Percentiles rank a stretch among this genome's conserved stretches.
Conservation (phyloP, 2,888 invertebrate species). For the Conchocele bisecta region DNA sequence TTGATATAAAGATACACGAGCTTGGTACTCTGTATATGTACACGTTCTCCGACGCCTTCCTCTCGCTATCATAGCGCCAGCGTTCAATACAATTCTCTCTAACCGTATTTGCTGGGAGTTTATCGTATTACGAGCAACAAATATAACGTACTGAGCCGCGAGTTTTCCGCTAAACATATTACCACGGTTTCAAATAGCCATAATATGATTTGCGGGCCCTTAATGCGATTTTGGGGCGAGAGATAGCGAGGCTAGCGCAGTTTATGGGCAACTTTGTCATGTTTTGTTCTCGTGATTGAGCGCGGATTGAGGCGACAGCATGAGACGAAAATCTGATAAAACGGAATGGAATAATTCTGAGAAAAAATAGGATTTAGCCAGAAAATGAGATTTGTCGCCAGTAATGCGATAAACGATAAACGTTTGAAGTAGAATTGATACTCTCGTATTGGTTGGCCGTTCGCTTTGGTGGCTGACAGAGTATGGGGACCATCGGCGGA, state of each 20-base stretch:
- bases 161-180: constrained; percentile 53
- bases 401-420: no score
- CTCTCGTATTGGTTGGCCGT: no score
- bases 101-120: constrained; percentile 31
- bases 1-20: no score
- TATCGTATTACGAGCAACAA: constrained; percentile 43
- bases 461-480: no score
- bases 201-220: constrained; percentile 49
- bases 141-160: constrained; percentile 50
- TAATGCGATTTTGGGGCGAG: constrained; percentile 53
- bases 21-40: no score
- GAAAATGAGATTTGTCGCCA: no score
- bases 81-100: constrained; percentile 7
- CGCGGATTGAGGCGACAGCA: constrained; percentile 35
- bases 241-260: constrained; percentile 42
- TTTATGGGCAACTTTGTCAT: constrained; percentile 14
- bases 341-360: constrained; percentile 44
- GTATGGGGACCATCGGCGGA: no score
- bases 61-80: no score
- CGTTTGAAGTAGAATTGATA: no score
- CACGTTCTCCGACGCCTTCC: no score
- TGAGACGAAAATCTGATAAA: constrained; percentile 50
- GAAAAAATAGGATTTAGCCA: constrained; percentile 19
- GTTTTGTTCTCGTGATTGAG: no score
- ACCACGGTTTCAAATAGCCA: constrained; percentile 60